Evolutionary conservation across 2,888 invertebrate genomes (phyloP).

Genomic region (Aproaerema taeniolella): DNA sequence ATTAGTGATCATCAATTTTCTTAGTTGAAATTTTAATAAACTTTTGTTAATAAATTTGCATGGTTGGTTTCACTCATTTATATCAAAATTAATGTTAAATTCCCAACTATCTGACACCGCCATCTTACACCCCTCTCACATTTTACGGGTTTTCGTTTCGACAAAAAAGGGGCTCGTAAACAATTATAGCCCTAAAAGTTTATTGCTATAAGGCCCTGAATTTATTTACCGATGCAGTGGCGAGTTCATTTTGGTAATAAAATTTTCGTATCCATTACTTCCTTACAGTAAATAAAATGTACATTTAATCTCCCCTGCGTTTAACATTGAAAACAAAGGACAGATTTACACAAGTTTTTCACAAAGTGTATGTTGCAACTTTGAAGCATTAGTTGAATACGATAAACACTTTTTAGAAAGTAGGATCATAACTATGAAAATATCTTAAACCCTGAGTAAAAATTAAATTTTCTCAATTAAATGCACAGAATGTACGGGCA

Average conservation of each 20-base stretch:
- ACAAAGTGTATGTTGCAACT: too few species aligned
- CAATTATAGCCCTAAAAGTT: constrained; percentile 13
- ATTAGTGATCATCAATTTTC: too few species aligned
- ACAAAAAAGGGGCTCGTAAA: constrained; percentile 9
- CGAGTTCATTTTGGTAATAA: constrained; percentile 11
- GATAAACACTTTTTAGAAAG: too few species aligned
- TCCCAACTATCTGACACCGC: background rate
- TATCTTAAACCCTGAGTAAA: constrained; percentile 23
- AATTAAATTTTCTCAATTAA: constrained; percentile 61
- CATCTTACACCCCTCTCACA: constrained; percentile 25
- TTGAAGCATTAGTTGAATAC: too few species aligned
- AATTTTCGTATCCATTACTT: constrained; percentile 16
- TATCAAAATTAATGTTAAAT: background rate
- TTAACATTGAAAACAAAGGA: too few species aligned
- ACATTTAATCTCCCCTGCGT: too few species aligned
- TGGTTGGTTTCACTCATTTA: too few species aligned
- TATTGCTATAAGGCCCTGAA: constrained; percentile 11
- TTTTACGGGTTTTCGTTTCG: constrained; percentile 11
- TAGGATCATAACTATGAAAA: too few species aligned
- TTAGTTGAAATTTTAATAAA: too few species aligned
- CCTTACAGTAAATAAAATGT: background rate
- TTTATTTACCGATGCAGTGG: constrained; percentile 4
- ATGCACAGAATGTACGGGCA: constrained; percentile 51
- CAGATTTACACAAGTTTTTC: too few species aligned
- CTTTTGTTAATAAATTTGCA: too few species aligned